phyloP scores from a whole-genome alignment of 2,797 vertebrate species.

The Sparidentex hasta region DNA sequence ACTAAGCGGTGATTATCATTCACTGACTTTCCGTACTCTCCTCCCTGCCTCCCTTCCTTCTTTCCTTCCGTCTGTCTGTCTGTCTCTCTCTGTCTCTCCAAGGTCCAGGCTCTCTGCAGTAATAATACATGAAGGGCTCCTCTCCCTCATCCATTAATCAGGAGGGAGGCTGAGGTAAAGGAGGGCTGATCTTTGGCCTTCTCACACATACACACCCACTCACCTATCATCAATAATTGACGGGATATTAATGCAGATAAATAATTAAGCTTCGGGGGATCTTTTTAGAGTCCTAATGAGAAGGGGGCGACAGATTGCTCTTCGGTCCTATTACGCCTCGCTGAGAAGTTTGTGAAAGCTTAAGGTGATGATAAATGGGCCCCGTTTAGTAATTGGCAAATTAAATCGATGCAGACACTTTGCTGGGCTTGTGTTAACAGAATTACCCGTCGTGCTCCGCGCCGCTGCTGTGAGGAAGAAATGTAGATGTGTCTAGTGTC shows the following conservation, averaged over 20 bases:
- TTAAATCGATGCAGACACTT: slow-evolving; percentile 55
- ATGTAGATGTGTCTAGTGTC: not conserved
- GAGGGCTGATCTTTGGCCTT: slow-evolving; percentile 79
- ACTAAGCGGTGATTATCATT: slow-evolving; percentile 74
- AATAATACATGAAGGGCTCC: slow-evolving; percentile 84
- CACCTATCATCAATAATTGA: slow-evolving; percentile 78
- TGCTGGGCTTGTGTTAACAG: slow-evolving; percentile 17
- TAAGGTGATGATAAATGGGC: slow-evolving; percentile 64
- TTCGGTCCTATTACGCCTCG: slow-evolving; percentile 60
- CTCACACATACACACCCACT: slow-evolving; percentile 59
- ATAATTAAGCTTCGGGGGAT: slow-evolving; percentile 78
- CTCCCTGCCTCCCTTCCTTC: not conserved
- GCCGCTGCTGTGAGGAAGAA: not conserved
- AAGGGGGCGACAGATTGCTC: slow-evolving; percentile 69
- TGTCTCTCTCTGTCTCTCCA: slow-evolving; percentile 43
- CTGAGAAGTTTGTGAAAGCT: slow-evolving; percentile 73
- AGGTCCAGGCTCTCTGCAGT: slow-evolving; percentile 71
- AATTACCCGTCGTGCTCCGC: not conserved
- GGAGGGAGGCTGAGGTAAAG: slow-evolving; percentile 71
- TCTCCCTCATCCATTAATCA: slow-evolving; percentile 82
- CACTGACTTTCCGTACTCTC: slow-evolving; percentile 43
- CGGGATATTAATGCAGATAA: slow-evolving; percentile 82
- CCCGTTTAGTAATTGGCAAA: slow-evolving; percentile 45
- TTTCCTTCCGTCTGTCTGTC: not conserved
- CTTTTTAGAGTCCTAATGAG: slow-evolving; percentile 78